These are phyloP conservation scores for Empis livida DNA, from an alignment of 2,888 invertebrate species.

Conservation along the genomic window DNA sequence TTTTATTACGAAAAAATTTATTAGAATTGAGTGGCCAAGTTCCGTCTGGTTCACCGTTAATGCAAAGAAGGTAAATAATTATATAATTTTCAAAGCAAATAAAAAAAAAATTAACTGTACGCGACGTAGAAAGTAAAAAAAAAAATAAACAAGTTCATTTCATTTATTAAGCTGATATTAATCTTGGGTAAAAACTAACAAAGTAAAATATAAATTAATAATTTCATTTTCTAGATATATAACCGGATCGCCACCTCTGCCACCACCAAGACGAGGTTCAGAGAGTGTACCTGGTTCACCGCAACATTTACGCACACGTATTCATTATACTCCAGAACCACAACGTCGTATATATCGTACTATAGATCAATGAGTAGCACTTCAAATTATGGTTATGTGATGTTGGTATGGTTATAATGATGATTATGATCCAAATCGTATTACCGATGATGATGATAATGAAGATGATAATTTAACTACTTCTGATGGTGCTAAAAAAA, in stretches of 20 bases:
- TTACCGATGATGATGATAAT: not conserved
- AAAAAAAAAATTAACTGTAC: not conserved
- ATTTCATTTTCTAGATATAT: constrained; percentile 27
- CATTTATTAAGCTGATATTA: no score
- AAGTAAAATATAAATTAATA: no score
- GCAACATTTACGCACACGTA: constrained; percentile 48
- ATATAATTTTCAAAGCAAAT: not conserved
- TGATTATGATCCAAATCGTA: constrained; percentile 13
- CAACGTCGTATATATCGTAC: constrained; percentile 41
- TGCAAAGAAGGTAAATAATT: constrained; percentile 40
- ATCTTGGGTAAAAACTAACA: no score
- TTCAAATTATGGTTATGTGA: constrained; percentile 38
- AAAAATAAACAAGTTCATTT: no score
- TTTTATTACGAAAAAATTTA: constrained; percentile 45
- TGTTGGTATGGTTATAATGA: constrained; percentile 36
- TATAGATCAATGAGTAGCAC: constrained; percentile 37
- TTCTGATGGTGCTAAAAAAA: no score
- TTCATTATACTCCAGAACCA: constrained; percentile 46
- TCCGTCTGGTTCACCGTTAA: constrained; percentile 38
- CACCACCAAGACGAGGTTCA: constrained; percentile 43
- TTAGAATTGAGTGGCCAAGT: constrained; percentile 37
- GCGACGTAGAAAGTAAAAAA: no score
- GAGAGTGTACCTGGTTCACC: constrained; percentile 62
- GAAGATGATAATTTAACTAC: not conserved
- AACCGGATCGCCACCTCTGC: constrained; percentile 37